These are phyloP conservation scores for Silvanus unidentatus DNA, from an alignment of 2,888 invertebrate species.

Conservation along the genomic window DNA sequence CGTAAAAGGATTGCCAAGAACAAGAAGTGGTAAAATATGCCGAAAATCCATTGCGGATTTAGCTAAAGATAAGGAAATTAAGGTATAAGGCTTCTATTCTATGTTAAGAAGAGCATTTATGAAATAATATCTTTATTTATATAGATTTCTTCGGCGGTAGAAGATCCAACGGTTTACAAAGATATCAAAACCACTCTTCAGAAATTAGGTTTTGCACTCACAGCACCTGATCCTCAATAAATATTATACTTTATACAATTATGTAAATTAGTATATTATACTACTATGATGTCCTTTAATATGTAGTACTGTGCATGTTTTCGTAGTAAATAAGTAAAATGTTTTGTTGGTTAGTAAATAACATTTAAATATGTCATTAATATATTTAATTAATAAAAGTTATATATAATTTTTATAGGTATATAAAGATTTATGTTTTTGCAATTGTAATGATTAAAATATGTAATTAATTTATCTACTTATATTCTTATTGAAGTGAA, in stretches of 20 bases:
- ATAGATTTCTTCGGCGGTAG: slow-evolving; percentile 76
- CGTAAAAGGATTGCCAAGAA: slow-evolving; percentile 78
- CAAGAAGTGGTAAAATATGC: slow-evolving; percentile 75
- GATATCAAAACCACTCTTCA: slow-evolving; percentile 72
- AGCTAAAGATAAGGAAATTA: slow-evolving; percentile 72
- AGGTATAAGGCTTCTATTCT: slow-evolving; percentile 48
- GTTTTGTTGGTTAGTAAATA: no score
- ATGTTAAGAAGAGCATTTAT: slow-evolving; percentile 11
- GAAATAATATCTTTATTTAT: slow-evolving; percentile 29
- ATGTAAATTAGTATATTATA: background rate
- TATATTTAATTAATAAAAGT: no score
- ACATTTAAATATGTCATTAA: no score
- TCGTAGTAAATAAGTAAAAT: no score
- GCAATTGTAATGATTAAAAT: no score
- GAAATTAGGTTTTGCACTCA: slow-evolving; percentile 67
- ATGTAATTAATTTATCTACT: no score
- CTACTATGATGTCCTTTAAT: no score
- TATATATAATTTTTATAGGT: no score
- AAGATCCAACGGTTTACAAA: slow-evolving; percentile 75
- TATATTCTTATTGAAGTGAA: no score
- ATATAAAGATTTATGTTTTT: no score
- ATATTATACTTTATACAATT: background rate
- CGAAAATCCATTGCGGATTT: slow-evolving; percentile 81
- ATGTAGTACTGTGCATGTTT: no score
- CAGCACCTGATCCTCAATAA: slow-evolving; percentile 59